Conservation (phyloP, 2,888 invertebrate genomes). For the Drosophila phalerata region DNA sequence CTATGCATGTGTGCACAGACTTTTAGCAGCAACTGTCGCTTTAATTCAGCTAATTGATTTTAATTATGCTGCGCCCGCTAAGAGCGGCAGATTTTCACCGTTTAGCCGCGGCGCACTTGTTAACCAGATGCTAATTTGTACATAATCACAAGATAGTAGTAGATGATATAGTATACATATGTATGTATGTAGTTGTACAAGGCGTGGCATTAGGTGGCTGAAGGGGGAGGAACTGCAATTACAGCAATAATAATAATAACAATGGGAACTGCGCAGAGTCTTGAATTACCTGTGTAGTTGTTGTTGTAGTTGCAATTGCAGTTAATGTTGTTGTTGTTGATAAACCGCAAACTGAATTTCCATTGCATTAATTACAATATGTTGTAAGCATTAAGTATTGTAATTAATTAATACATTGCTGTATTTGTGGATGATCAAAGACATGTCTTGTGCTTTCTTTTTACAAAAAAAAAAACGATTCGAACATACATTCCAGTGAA, state of each 20-base stretch:
- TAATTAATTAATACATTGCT: conserved; percentile 70
- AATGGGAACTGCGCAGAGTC: conserved; percentile 67
- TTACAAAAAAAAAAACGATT: conserved; percentile 20
- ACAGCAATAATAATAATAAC: conserved; percentile 70
- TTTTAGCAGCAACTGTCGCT: conserved; percentile 50
- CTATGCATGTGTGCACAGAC: conserved; percentile 19
- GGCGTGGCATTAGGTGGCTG: neutral
- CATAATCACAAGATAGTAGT: conserved; percentile 33
- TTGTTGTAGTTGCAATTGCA: conserved; percentile 21
- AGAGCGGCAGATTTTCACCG: conserved; percentile 74
- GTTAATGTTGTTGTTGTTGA: conserved; percentile 28
- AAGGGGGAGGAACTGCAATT: conserved; percentile 39
- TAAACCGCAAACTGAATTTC: conserved; percentile 67
- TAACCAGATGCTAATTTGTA: conserved; percentile 75
- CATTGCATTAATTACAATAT: conserved; percentile 62
- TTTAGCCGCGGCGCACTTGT: conserved; percentile 76
- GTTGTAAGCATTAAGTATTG: conserved; percentile 43
- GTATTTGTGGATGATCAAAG: conserved; percentile 39
- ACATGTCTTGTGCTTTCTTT: conserved; percentile 54
- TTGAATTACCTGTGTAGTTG: conserved; percentile 60
- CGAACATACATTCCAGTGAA: conserved; percentile 30
- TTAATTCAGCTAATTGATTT: conserved; percentile 69
- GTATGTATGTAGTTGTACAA: neutral
- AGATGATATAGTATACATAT: conserved; percentile 3
- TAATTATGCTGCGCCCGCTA: conserved; percentile 74